Conservation (phyloP, 2,797 vertebrate species). For the Lagodon rhomboides region DNA sequence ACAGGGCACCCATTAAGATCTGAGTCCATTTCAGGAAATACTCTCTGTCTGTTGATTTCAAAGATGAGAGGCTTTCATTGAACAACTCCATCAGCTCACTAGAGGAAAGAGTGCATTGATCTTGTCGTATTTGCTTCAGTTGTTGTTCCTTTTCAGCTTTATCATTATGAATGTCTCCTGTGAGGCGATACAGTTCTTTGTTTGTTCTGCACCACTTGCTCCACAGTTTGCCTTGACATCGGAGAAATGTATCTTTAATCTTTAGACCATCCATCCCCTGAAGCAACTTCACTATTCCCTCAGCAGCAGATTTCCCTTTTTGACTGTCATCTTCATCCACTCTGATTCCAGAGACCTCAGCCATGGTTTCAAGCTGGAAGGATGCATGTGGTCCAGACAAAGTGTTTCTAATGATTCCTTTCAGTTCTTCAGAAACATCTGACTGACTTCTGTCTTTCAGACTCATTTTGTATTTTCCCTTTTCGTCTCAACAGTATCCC, state of each 20-base stretch:
- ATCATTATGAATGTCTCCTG: conserved; percentile 78
- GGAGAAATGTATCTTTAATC: conserved; percentile 81
- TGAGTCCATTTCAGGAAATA: conserved; percentile 86
- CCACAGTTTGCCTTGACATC: conserved; percentile 86
- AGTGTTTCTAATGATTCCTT: conserved; percentile 38
- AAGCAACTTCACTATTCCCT: conserved; percentile 49
- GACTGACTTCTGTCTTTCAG: conserved; percentile 79
- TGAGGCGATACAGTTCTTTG: conserved; percentile 81
- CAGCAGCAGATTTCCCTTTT: conserved; percentile 72
- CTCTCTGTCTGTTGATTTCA: conserved; percentile 55
- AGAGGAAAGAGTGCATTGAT: conserved; percentile 65
- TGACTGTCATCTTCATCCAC: conserved; percentile 75
- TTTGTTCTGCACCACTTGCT: conserved; percentile 82
- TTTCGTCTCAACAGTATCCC: no score
- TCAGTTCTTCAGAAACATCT: conserved; percentile 72
- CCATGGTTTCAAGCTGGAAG: conserved; percentile 70
- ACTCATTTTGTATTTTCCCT: conserved; percentile 68
- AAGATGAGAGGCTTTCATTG: conserved; percentile 54
- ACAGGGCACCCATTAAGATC: conserved; percentile 67
- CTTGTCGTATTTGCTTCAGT: conserved; percentile 43
- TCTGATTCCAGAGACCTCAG: conserved; percentile 52
- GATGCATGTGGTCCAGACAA: conserved; percentile 31
- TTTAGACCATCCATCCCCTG: conserved; percentile 43
- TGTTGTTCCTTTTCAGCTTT: conserved; percentile 64
- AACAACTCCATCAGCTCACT: conserved; percentile 72